Evolutionary conservation across 2,797 vertebrate species (phyloP).

Genomic region (Varecia variegata): DNA sequence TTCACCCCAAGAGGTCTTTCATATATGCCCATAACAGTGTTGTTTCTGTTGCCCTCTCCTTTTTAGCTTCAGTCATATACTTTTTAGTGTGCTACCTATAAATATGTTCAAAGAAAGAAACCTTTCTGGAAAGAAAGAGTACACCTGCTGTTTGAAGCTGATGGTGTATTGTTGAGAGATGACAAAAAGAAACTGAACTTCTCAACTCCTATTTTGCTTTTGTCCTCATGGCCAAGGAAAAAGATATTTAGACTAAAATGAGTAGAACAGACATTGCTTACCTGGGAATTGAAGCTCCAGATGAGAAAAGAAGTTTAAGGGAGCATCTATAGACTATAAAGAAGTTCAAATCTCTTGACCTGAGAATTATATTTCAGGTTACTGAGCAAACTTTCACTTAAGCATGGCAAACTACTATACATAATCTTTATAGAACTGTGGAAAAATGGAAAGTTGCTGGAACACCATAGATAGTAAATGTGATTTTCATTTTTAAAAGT

Average conservation of each 20-base stretch:
- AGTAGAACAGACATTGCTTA: background rate
- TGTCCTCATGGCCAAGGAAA: conserved; percentile 26
- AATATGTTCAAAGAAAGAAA: conserved; percentile 56
- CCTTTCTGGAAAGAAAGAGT: background rate
- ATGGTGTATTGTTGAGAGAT: background rate
- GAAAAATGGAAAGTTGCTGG: background rate
- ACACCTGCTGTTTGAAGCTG: conserved; percentile 33
- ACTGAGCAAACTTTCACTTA: conserved; percentile 34
- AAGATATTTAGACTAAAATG: conserved; percentile 15
- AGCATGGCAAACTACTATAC: background rate
- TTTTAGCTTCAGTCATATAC: background rate
- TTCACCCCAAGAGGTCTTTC: background rate
- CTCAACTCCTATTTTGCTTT: conserved; percentile 30
- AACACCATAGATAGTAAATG: background rate
- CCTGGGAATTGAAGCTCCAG: background rate
- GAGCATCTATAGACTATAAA: background rate
- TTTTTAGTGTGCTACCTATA: background rate
- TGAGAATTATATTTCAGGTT: conserved; percentile 30
- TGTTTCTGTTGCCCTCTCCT: background rate
- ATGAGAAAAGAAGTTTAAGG: background rate
- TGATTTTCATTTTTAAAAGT: background rate
- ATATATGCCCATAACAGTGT: background rate
- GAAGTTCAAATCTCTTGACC: conserved; percentile 50
- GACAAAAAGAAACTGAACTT: conserved; percentile 22
- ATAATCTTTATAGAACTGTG: background rate